phyloP scores from a whole-genome alignment of 1,140 invertebrate species.

The Heliothis virescens region DNA sequence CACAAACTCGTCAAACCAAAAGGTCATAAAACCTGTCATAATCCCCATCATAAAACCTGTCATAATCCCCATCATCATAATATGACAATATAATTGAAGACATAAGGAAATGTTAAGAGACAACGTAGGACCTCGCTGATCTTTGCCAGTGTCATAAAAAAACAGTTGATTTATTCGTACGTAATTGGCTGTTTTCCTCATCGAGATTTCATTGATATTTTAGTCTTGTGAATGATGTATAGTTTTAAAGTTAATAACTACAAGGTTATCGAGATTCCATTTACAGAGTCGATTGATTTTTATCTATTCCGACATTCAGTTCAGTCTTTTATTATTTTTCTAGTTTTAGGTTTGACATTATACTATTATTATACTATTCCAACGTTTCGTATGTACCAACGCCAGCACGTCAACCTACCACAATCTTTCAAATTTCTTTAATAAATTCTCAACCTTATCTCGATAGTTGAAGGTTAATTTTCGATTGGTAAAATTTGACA shows the following conservation, averaged over 20 bases:
- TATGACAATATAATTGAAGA: slow-evolving; percentile 10
- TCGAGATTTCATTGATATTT: not conserved
- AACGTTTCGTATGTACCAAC: too few species aligned
- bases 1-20: not conserved
- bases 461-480: too few species aligned
- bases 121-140: not conserved
- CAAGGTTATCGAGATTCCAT: not conserved
- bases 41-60: not conserved
- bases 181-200: not conserved
- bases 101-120: not conserved
- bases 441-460: too few species aligned
- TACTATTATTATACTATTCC: too few species aligned
- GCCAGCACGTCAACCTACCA: too few species aligned
- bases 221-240: too few species aligned
- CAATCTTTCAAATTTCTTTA: too few species aligned
- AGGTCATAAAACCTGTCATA: not conserved
- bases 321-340: too few species aligned
- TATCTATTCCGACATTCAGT: too few species aligned
- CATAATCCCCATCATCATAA: not conserved
- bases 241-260: not conserved
- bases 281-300: too few species aligned
- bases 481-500: too few species aligned
- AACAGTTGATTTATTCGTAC: not conserved
- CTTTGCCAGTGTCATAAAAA: not conserved
- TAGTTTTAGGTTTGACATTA: too few species aligned